Percentiles rank a stretch among this genome's conserved stretches.
phyloP scores from a whole-genome alignment of 2,113 vertebrate genomes.

The Pyxicephalus adspersus region DNA sequence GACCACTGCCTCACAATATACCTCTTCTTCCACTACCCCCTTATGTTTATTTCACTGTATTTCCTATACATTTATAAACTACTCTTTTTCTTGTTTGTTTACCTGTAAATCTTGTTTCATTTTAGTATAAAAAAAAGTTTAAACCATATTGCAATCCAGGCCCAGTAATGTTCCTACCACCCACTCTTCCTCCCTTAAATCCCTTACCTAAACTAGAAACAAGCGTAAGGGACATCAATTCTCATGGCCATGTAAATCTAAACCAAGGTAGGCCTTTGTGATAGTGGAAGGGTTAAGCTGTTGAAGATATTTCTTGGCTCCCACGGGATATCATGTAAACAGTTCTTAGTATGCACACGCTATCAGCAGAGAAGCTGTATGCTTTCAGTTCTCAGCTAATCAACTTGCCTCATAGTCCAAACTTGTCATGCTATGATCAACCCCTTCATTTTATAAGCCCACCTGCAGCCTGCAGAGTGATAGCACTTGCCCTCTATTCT shows the following conservation, averaged over 20 bases:
- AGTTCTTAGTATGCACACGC: slow-evolving; percentile 19
- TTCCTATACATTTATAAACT: too few relatives aligned
- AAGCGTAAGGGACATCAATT: not conserved
- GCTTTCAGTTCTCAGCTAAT: slow-evolving; percentile 75
- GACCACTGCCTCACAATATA: too few relatives aligned
- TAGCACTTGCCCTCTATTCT: slow-evolving; percentile 66
- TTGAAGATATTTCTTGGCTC: slow-evolving; percentile 35
- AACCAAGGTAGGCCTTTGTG: not conserved
- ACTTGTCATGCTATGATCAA: slow-evolving; percentile 70
- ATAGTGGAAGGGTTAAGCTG: slow-evolving; percentile 41
- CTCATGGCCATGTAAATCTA: not conserved
- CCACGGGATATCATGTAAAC: slow-evolving; percentile 45
- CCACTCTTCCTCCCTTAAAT: too few relatives aligned
- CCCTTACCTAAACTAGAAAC: too few relatives aligned
- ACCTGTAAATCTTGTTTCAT: too few relatives aligned
- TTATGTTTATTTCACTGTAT: too few relatives aligned
- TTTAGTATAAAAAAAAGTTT: too few relatives aligned
- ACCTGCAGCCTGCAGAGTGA: slow-evolving; percentile 35
- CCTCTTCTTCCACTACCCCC: too few relatives aligned
- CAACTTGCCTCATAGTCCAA: slow-evolving; percentile 71
- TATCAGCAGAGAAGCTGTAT: slow-evolving; percentile 66
- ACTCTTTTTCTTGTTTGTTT: too few relatives aligned
- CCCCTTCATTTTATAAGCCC: slow-evolving; percentile 61
- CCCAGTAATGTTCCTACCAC: too few relatives aligned
- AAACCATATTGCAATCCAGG: too few relatives aligned